Evolutionary conservation across 2,888 invertebrate genomes (phyloP), one percentile per base, ranked within the genome.

Genomic region (Cantharis nigra): DNA sequence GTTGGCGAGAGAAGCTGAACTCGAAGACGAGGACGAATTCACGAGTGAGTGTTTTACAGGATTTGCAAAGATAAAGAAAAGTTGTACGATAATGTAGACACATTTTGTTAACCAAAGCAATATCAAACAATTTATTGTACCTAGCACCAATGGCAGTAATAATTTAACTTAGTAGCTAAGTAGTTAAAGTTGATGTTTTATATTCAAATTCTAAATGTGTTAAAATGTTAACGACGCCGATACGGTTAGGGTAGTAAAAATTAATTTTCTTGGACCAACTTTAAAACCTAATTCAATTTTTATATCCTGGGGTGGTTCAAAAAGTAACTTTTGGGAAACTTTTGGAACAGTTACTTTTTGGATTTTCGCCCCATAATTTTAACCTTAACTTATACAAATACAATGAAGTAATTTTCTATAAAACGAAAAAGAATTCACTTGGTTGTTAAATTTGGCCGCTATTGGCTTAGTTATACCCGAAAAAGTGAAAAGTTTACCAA

Each of bases 1-100:
- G 88, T 90, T 99, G 86, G 98, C 98, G 78, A 95, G 97, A 69
- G 99, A 99, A 89, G 98, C 98, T 69, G 98, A 98, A 90, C 95
- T 95, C 72, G 97, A 95, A 88, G 97, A 97, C 89, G 96, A 98
- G 91, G 97, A 97, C 87, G 97, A 97, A 90, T 96, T 97, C 90
- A 97, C 97, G 89, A 97, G 97, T 97, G 89, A 94, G 93, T 91
- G 86, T 83, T 83, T 87, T 80, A 83, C 80, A 72, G 84, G 85
- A 81, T 79, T 87, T 81, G 83, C 84, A 80, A 85, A 85, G 81
- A 75, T 86, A 76, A 83, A 82, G 78, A 87, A 87, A 80, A 83
- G 86, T 76, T 88, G 88, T 85, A 82, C 80, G 77, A 82, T 88
- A 72, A 79, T 87, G 81, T 87, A 86, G 84, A 82, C 67, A 62